Conservation (phyloP, 1,140 invertebrate genomes). For the Epicauta chinensis region DNA sequence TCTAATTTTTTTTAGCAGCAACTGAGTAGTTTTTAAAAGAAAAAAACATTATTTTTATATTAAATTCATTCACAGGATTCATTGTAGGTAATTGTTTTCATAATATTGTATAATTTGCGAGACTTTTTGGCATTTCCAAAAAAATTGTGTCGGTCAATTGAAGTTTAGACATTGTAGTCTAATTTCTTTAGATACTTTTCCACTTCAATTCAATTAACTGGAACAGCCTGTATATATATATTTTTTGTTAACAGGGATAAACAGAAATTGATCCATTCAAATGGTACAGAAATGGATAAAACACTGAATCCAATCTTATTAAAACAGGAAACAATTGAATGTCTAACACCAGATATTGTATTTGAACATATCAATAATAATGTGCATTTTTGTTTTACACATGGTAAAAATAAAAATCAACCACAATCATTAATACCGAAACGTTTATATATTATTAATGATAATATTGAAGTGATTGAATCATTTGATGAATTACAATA, state of each 20-base stretch:
- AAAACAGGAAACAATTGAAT: conserved; percentile 22
- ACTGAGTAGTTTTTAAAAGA: too few relatives aligned
- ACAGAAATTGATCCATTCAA: conserved; percentile 5
- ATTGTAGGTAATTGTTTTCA: too few relatives aligned
- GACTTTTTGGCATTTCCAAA: too few relatives aligned
- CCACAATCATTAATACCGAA: conserved; percentile 56
- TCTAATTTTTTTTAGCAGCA: too few relatives aligned
- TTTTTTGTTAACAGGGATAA: conserved; percentile 22
- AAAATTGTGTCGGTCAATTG: too few relatives aligned
- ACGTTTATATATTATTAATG: conserved; percentile 62
- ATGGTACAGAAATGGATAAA: conserved; percentile 11
- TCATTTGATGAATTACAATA: conserved; percentile 49
- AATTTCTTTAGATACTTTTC: too few relatives aligned
- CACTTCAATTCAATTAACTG: background rate
- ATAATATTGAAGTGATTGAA: conserved; percentile 68
- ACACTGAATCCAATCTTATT: conserved; percentile 19
- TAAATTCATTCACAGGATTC: too few relatives aligned
- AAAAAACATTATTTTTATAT: too few relatives aligned
- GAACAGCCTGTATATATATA: background rate
- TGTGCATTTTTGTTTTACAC: conserved; percentile 31
- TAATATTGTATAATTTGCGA: too few relatives aligned
- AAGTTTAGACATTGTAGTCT: too few relatives aligned
- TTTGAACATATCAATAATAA: conserved; percentile 29
- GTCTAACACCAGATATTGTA: conserved; percentile 29
- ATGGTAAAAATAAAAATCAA: conserved; percentile 39